Conservation (phyloP, 2,797 vertebrate genomes). For the Liparis tanakae region DNA sequence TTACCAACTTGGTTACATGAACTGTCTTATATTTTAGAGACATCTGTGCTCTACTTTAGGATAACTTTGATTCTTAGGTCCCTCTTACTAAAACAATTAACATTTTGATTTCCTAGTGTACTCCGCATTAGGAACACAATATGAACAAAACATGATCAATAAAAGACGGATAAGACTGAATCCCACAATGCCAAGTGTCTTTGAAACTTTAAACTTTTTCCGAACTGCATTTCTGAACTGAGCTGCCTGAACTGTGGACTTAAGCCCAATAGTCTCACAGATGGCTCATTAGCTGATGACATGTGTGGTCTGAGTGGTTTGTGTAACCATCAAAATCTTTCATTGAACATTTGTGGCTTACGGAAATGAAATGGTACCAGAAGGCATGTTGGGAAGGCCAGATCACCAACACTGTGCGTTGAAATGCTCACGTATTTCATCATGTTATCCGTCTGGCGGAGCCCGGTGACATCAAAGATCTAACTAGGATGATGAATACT, state of each 20-base stretch:
- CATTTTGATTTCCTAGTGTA: not conserved
- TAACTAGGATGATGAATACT: not conserved
- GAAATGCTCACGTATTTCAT: not conserved
- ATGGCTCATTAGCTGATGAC: conserved; percentile 65
- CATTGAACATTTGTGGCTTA: conserved; percentile 26
- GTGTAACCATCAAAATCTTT: conserved; percentile 30
- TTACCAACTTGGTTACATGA: not conserved
- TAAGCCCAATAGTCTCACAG: conserved; percentile 57
- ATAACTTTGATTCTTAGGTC: not conserved
- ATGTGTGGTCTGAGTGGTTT: conserved; percentile 41
- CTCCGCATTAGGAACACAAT: not conserved
- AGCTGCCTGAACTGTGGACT: conserved; percentile 60
- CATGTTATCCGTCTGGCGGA: not conserved
- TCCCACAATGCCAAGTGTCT: conserved; percentile 23
- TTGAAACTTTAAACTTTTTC: conserved; percentile 32
- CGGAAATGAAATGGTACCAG: conserved; percentile 19
- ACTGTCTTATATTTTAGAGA: not conserved
- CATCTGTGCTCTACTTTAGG: not conserved
- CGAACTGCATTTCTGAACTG: conserved; percentile 28
- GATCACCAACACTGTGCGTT: not conserved
- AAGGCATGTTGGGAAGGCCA: conserved; percentile 7
- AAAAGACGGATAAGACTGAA: conserved; percentile 18
- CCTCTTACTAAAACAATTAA: not conserved
- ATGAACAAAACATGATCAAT: conserved; percentile 6
- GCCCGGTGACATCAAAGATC: not conserved